These are phyloP conservation scores for Aleiodes alternator DNA, from an alignment of 2,888 invertebrate species.

Conservation along the genomic window DNA sequence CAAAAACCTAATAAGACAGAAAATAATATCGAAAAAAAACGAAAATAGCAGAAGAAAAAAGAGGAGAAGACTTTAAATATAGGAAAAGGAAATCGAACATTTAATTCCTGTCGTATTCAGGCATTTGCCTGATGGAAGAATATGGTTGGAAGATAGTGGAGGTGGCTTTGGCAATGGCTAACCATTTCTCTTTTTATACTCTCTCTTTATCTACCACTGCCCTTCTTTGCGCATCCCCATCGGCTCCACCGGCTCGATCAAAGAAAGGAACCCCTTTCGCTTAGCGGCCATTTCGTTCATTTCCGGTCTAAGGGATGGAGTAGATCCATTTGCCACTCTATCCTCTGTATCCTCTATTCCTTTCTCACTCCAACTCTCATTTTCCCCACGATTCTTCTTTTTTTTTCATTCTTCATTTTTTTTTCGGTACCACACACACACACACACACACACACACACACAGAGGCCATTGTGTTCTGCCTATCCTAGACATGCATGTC, in stretches of 20 bases:
- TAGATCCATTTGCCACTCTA: constrained; percentile 73
- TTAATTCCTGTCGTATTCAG: constrained; percentile 40
- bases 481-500: constrained; percentile 41
- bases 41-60: background rate
- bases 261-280: constrained; percentile 72
- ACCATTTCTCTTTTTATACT: constrained; percentile 27
- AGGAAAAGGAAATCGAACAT: constrained; percentile 30
- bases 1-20: background rate
- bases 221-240: constrained; percentile 37
- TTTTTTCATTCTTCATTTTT: constrained; percentile 54
- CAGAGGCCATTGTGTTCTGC: constrained; percentile 50
- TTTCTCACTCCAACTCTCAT: constrained; percentile 47
- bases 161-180: constrained; percentile 21
- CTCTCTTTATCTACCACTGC: constrained; percentile 24
- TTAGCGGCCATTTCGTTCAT: constrained; percentile 74
- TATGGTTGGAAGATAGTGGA: constrained; percentile 23
- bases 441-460: constrained; percentile 15
- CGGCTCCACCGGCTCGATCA: constrained; percentile 61
- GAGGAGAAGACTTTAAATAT: background rate
- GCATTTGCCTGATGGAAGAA: constrained; percentile 31
- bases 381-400: constrained; percentile 52
- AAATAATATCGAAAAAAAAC: constrained; percentile 2
- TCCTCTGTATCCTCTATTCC: constrained; percentile 56
- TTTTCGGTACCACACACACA: constrained; percentile 28
- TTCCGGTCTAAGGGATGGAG: constrained; percentile 66